Evolutionary conservation across 2,113 vertebrate genomes (phyloP), one percentile per base, ranked within the genome.

Genomic region (Alethe castanea): DNA sequence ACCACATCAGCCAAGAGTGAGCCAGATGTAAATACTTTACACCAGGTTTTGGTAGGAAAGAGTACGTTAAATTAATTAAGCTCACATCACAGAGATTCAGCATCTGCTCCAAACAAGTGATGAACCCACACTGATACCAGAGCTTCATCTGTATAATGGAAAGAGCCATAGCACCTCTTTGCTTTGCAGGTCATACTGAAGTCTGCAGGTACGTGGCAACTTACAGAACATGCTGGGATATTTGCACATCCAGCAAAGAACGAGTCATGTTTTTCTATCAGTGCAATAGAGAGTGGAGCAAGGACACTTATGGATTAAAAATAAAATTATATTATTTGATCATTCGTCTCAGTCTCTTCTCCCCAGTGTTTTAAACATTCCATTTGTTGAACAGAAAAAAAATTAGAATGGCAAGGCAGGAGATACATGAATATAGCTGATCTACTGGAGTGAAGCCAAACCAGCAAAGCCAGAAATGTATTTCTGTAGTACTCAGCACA

Each of bases 61-160:
- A 74, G 50, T 54, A 92, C 26, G 14, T 64, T 91, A 91, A 96
- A 95, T 90, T 77, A 92, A 94, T 95, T 90, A 94, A 70, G 56
- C 35, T 95, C 66, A 52, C 62, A 81, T 45, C 66, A 66, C 47
- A 72, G 80, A 85, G 57, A 87, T 92, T 50, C 71, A 61, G 67
- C 52, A 72, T 79, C 38, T 79, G 57, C 84, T 96, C 79, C 90
- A 96, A 96, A 86, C 71, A 94, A 93, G 76, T 64, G 65, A 86
- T 48, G 82, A 94, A 94, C 78, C 54, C 36, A 33, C 56, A 53
- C 7, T 36, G 72, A 73, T 35, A 72, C 35, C 64, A 87, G 50
- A 90, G 45, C 40, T 66, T 94, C 20, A 45, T 57, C 65, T 86
- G 36, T 74, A 12, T 59, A 78, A 93, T 38, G 38, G 81, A 94